Percentiles rank a stretch among this genome's conserved stretches.
Evolutionary conservation across 2,113 vertebrate species (phyloP).

Genomic region (Suncus etruscus): DNA sequence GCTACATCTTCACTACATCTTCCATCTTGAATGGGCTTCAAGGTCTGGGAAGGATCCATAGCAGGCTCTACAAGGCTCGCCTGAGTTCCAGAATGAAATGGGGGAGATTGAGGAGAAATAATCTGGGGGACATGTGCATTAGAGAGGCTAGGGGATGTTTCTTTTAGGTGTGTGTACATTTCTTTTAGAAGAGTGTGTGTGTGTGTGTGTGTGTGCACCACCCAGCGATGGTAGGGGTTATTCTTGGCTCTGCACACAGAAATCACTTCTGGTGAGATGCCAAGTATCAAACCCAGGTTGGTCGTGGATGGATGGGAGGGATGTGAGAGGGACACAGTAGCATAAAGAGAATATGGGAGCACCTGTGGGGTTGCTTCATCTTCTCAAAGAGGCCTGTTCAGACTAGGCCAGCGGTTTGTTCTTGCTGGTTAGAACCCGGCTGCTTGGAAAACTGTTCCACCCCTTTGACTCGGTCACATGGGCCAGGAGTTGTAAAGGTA

Average conservation of each 20-base stretch:
- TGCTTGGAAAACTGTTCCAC: background rate
- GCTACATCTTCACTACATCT: no score
- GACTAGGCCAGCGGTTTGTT: background rate
- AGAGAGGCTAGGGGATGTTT: background rate
- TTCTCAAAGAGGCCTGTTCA: background rate
- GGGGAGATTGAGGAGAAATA: accelerated
- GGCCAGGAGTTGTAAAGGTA: background rate
- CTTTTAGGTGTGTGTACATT: no score
- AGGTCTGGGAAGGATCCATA: no score
- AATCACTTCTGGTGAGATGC: no score
- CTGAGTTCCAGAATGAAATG: background rate
- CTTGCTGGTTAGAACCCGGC: background rate
- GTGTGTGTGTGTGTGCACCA: no score
- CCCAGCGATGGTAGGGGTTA: no score
- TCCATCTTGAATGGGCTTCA: background rate
- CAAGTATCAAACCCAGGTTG: no score
- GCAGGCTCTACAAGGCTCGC: no score
- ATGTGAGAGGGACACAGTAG: background rate
- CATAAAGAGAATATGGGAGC: background rate
- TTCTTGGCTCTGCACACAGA: no score
- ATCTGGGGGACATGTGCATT: background rate
- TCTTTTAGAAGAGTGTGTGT: no score
- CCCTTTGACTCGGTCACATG: background rate
- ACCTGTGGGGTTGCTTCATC: background rate
- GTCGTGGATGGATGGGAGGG: background rate